phyloP scores from a whole-genome alignment of 2,888 invertebrate species.

The Hirudinaria manillensis region DNA sequence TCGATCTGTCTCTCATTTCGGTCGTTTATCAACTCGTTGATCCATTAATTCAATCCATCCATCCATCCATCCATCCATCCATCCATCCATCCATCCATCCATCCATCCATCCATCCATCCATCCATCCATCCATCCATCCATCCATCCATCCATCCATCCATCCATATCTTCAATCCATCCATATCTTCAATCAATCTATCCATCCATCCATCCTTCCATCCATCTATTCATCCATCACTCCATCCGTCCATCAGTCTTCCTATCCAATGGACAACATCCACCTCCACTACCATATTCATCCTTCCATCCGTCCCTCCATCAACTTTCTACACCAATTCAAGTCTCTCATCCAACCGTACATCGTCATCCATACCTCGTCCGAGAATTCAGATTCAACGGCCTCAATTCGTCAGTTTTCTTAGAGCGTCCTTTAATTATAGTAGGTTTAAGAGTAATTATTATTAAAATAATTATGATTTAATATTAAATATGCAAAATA shows the following conservation, averaged over 20 bases:
- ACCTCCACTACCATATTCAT: background rate
- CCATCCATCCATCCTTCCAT: background rate
- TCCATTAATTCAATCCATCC: slow-evolving; percentile 3
- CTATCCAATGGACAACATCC: background rate
- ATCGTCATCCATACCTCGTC: no score
- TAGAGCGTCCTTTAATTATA: no score
- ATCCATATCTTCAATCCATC: background rate
- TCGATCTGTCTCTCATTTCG: background rate
- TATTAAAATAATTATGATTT: no score
- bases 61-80: background rate
- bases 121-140: background rate
- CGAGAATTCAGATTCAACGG: no score
- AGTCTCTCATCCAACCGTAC: no score
- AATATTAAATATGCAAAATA: no score
- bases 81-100: background rate
- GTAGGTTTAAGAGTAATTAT: no score
- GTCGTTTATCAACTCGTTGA: background rate
- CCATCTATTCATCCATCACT: background rate
- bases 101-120: background rate
- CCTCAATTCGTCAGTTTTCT: no score
- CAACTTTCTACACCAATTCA: no score
- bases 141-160: background rate
- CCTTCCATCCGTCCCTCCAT: background rate
- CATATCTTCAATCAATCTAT: background rate
- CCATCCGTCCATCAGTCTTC: background rate